A percentile compares a stretch with the other conserved stretches of the same genome.
These are phyloP conservation scores for Benitochromis conjunctus DNA, from an alignment of 2,113 vertebrate species.

Conservation along the genomic window DNA sequence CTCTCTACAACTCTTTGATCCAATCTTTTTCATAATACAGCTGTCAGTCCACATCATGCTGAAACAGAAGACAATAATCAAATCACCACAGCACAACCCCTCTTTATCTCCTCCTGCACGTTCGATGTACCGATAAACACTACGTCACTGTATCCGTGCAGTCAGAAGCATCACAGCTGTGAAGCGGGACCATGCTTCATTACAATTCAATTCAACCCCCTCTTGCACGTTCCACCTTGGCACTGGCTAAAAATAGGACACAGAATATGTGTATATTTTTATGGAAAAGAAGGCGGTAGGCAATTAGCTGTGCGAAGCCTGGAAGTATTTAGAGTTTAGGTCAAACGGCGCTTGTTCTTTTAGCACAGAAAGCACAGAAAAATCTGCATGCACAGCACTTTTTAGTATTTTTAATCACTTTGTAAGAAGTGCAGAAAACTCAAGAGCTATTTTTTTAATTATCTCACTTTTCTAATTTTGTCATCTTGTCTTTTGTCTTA, in stretches of 20 bases:
- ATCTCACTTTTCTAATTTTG: background rate
- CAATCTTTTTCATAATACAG: background rate
- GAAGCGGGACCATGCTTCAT: background rate
- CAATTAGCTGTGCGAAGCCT: background rate
- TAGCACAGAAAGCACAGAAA: background rate
- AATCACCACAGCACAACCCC: constrained; percentile 27
- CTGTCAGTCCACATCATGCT: constrained; percentile 27
- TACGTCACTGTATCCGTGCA: background rate
- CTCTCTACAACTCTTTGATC: background rate
- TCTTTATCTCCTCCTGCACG: constrained; percentile 10
- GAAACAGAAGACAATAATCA: constrained; percentile 51
- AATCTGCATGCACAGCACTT: background rate
- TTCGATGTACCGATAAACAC: constrained; percentile 12
- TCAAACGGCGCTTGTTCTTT: background rate
- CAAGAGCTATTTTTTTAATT: background rate
- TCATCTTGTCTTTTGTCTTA: background rate
- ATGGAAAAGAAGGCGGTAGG: background rate
- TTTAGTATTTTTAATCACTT: background rate
- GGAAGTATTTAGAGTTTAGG: background rate
- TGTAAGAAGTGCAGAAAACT: background rate
- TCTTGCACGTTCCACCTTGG: constrained; percentile 15
- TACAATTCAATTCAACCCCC: constrained; percentile 17
- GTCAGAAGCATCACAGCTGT: background rate
- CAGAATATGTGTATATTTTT: constrained; percentile 1
- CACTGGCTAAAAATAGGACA: constrained; percentile 40